A percentile compares a stretch with the other conserved stretches of the same genome.
phyloP scores from a whole-genome alignment of 1,140 invertebrate species.

The Brachionus calyciflorus region DNA sequence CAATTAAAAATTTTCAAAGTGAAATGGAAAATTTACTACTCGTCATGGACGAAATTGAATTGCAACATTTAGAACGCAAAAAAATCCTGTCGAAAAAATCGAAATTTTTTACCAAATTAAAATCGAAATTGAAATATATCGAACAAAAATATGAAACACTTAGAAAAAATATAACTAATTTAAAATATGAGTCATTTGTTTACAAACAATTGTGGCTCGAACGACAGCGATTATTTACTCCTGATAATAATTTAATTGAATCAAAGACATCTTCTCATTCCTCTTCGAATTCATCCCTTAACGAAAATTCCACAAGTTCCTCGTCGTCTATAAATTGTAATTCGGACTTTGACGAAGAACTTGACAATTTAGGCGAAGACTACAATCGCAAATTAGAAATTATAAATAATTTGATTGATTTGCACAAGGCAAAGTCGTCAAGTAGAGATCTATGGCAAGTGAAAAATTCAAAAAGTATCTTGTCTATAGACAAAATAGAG shows the following conservation, averaged over 20 bases:
- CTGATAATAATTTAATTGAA: background rate
- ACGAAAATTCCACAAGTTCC: constrained; percentile 40
- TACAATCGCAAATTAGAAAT: constrained; percentile 26
- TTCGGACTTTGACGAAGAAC: constrained; percentile 13
- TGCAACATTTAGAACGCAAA: constrained; percentile 36
- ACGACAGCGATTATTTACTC: background rate
- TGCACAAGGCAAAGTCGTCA: constrained; percentile 11
- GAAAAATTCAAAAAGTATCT: constrained; percentile 23
- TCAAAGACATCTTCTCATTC: constrained; percentile 18
- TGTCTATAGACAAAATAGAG: background rate
- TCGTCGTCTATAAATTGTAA: constrained; percentile 22
- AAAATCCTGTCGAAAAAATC: background rate
- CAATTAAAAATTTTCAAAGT: constrained; percentile 17
- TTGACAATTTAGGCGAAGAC: constrained; percentile 10
- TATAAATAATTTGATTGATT: constrained; percentile 23
- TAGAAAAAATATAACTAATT: background rate
- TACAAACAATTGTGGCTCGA: constrained; percentile 43
- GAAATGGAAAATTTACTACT: constrained; percentile 37
- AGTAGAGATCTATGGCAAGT: constrained; percentile 5
- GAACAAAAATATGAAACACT: constrained; percentile 31
- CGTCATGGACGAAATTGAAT: constrained; percentile 41
- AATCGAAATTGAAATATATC: constrained; percentile 5
- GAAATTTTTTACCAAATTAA: constrained; percentile 26
- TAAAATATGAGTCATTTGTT: constrained; percentile 32
- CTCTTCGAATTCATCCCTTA: constrained; percentile 20